These are phyloP conservation scores for Electrona antarctica DNA, from an alignment of 2,113 vertebrate species.

Conservation along the genomic window DNA sequence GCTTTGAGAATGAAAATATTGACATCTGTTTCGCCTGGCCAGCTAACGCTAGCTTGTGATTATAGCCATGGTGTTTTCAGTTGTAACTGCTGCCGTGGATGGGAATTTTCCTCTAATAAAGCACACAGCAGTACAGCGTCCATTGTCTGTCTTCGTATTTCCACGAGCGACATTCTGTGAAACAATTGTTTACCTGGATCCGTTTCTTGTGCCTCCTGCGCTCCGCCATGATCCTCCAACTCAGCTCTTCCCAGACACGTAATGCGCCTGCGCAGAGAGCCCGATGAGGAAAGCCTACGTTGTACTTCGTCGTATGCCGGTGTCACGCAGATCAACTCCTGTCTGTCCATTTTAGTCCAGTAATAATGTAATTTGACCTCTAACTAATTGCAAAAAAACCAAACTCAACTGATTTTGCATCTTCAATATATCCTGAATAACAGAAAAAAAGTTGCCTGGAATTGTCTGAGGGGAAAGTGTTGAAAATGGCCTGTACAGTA, in stretches of 20 bases:
- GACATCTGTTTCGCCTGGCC: conserved; percentile 44
- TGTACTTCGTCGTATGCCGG: conserved; percentile 1
- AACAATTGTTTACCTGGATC: conserved; percentile 86
- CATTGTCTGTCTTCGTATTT: rapidly evolving
- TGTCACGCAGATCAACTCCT: too few relatives aligned
- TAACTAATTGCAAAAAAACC: too few relatives aligned
- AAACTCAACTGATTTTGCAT: too few relatives aligned
- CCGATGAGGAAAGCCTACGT: too few relatives aligned
- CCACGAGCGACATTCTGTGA: not conserved
- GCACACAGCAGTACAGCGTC: not conserved
- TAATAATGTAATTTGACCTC: too few relatives aligned
- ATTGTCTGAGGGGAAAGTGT: too few relatives aligned
- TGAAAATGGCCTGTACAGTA: too few relatives aligned
- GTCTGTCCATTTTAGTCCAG: too few relatives aligned
- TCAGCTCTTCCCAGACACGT: conserved; percentile 81
- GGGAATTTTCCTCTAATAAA: not conserved
- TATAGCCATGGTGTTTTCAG: conserved; percentile 23
- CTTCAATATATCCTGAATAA: too few relatives aligned
- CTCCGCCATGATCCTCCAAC: conserved; percentile 95
- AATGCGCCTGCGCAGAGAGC: conserved; percentile 31
- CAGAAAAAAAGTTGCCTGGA: too few relatives aligned
- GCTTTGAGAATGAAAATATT: conserved; percentile 20
- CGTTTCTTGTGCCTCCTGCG: conserved; percentile 96
- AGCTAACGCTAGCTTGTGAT: conserved; percentile 56
- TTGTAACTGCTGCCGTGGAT: conserved; percentile 1